Evolutionary conservation across 2,888 invertebrate species (phyloP), one percentile per base, ranked within the genome.

Genomic region (Coelogynopora nodosa): DNA sequence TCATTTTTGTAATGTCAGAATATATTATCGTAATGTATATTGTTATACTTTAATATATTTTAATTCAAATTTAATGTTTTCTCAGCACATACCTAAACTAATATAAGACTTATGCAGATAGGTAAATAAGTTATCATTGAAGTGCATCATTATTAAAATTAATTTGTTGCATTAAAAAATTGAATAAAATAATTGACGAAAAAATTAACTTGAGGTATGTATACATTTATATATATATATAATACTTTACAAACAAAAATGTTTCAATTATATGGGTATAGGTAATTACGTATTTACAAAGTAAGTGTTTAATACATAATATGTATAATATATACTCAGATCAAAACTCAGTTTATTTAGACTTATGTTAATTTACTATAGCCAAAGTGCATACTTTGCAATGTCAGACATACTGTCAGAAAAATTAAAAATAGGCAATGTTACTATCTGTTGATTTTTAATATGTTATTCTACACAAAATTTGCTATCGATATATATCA

Each of bases 361-460:
- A 49, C 18, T 49, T 49, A 49, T 49, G 49, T 49, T 49, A 5
- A 18, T 49, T 49, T 49, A 49, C 49, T 49, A 13, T 49, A 18
- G 49, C 49, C 49, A 74, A 74, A 74, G 5, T 74, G 74, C 74
- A 74, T 74, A 74, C 23, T 74, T 74, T 74, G 74, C 5, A 23
- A 74, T 74, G 74, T 74, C 74, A 74, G 74, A 74, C 74, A 49
- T 74, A 74, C 74, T 74, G 74, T 74, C 74, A 26, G 74, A 74
- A 74, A 74, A 74, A 49, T 49, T 49, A 49, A 49, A 49, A 49
- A 49, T 49, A 49, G 5, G 49, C 49, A 49, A 49, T 49, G 49
- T 49, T 49, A 49, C 49, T 49, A 49, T 49, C 49, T 49, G 49
- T 49, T 49, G 49, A 49, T 49, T 49, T 74, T 74, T 74, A 23